A percentile compares a stretch with the other conserved stretches of the same genome.
Conservation (phyloP, 2,888 invertebrate genomes). For the Synanthedon tipuliformis region DNA sequence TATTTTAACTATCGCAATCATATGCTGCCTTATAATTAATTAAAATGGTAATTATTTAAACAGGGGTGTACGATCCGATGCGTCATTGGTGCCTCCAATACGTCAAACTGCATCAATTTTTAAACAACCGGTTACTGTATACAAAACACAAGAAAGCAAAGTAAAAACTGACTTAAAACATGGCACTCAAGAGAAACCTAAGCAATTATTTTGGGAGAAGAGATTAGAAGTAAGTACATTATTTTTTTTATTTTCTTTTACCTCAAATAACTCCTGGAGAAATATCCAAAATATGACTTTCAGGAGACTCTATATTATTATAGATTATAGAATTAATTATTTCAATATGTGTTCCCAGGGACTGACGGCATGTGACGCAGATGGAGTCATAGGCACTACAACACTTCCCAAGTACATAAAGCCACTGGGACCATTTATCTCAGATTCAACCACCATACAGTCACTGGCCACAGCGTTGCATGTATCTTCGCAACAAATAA, state of each 20-base stretch:
- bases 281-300: too few relatives aligned
- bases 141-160: slow-evolving; percentile 91
- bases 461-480: slow-evolving; percentile 97
- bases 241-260: too few relatives aligned
- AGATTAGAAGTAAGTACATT: slow-evolving; percentile 64
- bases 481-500: slow-evolving; percentile 87
- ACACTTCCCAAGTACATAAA: slow-evolving; percentile 86
- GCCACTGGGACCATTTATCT: slow-evolving; percentile 85
- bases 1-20: not conserved
- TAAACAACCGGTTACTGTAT: slow-evolving; percentile 97
- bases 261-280: too few relatives aligned
- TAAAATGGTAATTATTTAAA: slow-evolving; percentile 13
- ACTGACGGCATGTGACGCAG: slow-evolving; percentile 87
- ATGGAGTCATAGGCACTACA: slow-evolving; percentile 86
- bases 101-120: slow-evolving; percentile 98
- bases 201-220: slow-evolving; percentile 89
- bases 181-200: slow-evolving; percentile 92
- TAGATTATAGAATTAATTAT: not conserved
- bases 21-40: not conserved
- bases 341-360: slow-evolving; percentile 61
- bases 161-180: slow-evolving; percentile 92
- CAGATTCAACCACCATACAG: slow-evolving; percentile 89
- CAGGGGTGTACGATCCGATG: slow-evolving; percentile 87
- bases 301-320: not conserved
- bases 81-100: slow-evolving; percentile 92